Evolutionary conservation across 1,140 invertebrate genomes (phyloP).

Genomic region (Harlomillsia oculata): DNA sequence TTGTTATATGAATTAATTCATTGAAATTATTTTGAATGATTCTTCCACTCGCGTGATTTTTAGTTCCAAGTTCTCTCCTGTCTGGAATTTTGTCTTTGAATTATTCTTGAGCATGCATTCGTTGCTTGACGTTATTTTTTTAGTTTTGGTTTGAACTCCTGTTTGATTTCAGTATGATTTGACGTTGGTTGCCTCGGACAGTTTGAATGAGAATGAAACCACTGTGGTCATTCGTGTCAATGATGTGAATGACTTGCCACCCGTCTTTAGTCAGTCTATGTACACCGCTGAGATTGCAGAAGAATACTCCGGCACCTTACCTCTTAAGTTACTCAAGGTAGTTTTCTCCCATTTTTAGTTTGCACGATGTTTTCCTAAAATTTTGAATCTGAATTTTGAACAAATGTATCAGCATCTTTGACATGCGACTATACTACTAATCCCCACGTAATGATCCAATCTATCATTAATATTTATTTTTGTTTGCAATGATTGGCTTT

Average conservation of each 20-base stretch:
- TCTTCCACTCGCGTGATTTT: too few relatives aligned
- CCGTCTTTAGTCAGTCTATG: conserved; percentile 57
- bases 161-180: conserved; percentile 58
- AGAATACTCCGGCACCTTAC: conserved; percentile 51
- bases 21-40: too few relatives aligned
- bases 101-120: too few relatives aligned
- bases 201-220: conserved; percentile 71
- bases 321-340: conserved; percentile 54
- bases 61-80: too few relatives aligned
- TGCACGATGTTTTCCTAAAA: conserved; percentile 15
- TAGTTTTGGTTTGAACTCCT: conserved; percentile 33
- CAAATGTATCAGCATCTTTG: background rate
- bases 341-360: conserved; percentile 7
- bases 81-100: too few relatives aligned
- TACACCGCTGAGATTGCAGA: conserved; percentile 60
- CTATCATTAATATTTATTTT: too few relatives aligned
- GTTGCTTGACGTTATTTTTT: conserved; percentile 22
- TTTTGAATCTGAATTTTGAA: background rate
- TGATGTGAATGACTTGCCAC: conserved; percentile 72
- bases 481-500: background rate
- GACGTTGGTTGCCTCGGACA: conserved; percentile 74
- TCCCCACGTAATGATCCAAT: too few relatives aligned
- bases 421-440: background rate
- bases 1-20: too few relatives aligned
- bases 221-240: conserved; percentile 47